Evolutionary conservation across 2,888 invertebrate species (phyloP).

Genomic region (Argyra leucocephala): DNA sequence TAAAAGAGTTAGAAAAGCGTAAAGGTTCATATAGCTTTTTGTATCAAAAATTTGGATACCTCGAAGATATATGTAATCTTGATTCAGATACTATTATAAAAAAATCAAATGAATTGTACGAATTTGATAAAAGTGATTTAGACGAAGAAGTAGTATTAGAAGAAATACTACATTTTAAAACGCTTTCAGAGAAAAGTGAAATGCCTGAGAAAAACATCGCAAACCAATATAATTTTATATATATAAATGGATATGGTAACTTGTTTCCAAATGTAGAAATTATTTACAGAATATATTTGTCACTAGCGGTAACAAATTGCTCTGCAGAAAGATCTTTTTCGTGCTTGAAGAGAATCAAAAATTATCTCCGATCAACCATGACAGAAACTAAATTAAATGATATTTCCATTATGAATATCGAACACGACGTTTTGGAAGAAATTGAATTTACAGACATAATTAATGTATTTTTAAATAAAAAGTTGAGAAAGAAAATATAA

Average conservation of each 20-base stretch:
- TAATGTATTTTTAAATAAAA: too few relatives aligned
- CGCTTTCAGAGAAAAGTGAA: constrained; percentile 1
- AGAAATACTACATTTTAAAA: background rate
- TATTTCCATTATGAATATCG: too few relatives aligned
- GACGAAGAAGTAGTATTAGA: background rate
- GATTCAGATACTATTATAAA: background rate
- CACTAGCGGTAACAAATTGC: too few relatives aligned
- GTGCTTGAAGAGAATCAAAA: too few relatives aligned
- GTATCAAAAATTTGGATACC: background rate
- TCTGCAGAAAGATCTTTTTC: too few relatives aligned
- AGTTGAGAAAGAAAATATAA: too few relatives aligned
- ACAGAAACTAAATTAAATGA: too few relatives aligned
- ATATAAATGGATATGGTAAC: background rate
- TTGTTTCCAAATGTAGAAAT: too few relatives aligned
- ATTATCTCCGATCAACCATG: too few relatives aligned
- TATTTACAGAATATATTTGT: too few relatives aligned
- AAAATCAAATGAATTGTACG: background rate
- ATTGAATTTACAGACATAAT: too few relatives aligned
- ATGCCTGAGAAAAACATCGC: background rate
- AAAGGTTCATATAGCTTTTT: background rate
- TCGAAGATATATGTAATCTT: constrained; percentile 4
- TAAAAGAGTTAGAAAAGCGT: background rate
- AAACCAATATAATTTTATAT: background rate
- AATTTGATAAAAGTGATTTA: constrained; percentile 5
- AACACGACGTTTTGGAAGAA: too few relatives aligned